These are phyloP conservation scores for Pachypeltis micranthus DNA, from an alignment of 1,140 invertebrate species.

Conservation along the genomic window DNA sequence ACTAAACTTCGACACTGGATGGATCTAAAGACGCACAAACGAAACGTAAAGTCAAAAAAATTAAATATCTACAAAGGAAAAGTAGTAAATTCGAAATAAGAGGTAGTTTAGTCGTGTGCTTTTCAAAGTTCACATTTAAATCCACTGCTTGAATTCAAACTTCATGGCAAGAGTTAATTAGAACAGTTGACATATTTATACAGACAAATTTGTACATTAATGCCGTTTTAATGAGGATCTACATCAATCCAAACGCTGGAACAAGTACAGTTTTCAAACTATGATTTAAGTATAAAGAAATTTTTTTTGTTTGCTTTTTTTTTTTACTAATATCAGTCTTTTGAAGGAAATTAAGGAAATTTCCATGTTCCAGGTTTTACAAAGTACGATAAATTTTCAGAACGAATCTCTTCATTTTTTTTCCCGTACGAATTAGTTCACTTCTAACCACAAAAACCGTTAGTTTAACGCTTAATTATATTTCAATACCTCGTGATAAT, in stretches of 20 bases:
- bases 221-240: neutral
- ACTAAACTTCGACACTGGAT: conserved; percentile 21
- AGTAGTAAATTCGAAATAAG: conserved; percentile 3
- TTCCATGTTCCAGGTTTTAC: conserved; percentile 15
- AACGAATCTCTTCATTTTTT: neutral
- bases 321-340: conserved; percentile 22
- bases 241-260: neutral
- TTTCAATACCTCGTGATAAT: neutral
- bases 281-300: conserved; percentile 6
- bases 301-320: neutral
- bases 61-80: neutral
- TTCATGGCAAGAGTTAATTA: too few relatives aligned
- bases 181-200: too few relatives aligned
- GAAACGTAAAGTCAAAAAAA: conserved; percentile 1
- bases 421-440: neutral
- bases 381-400: neutral
- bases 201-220: conserved; percentile 7
- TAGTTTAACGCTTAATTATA: neutral
- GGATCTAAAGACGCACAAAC: too few relatives aligned
- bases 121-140: too few relatives aligned
- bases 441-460: neutral
- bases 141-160: too few relatives aligned
- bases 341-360: conserved; percentile 21
- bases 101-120: conserved; percentile 7
- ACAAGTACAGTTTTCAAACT: conserved; percentile 4